A percentile compares a stretch with the other conserved stretches of the same genome.
These are phyloP conservation scores for Eupithecia centaureata DNA, from an alignment of 2,888 invertebrate species.

Conservation along the genomic window DNA sequence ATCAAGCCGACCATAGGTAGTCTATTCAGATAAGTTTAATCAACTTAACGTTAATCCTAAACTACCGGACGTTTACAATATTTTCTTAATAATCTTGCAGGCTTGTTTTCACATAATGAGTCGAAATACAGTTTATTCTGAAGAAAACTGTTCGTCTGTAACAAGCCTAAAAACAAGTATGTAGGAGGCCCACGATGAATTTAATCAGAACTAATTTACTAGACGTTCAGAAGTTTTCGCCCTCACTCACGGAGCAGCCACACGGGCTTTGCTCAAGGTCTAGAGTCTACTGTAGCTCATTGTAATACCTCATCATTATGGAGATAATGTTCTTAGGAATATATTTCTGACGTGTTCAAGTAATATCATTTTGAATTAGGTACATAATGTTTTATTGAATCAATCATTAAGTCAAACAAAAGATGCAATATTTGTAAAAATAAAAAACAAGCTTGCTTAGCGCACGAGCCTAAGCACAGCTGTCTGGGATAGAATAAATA, in stretches of 20 bases:
- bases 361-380: neutral
- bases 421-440: too few species aligned
- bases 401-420: too few species aligned
- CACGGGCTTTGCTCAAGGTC: neutral
- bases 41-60: neutral
- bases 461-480: too few species aligned
- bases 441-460: too few species aligned
- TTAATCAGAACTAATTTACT: constrained; percentile 46
- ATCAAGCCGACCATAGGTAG: too few species aligned
- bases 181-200: constrained; percentile 32
- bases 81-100: neutral
- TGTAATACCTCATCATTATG: too few species aligned
- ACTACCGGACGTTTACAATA: neutral
- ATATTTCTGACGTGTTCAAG: neutral
- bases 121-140: neutral
- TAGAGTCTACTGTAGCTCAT: too few species aligned
- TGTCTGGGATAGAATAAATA: too few species aligned
- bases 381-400: too few species aligned
- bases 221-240: constrained; percentile 42
- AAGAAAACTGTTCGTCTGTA: constrained; percentile 10
- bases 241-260: constrained; percentile 36
- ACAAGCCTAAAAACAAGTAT: constrained; percentile 5
- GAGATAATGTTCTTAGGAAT: neutral
- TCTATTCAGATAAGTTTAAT: neutral
- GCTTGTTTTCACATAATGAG: neutral